Percentiles rank a stretch among this genome's conserved stretches.
phyloP scores from a whole-genome alignment of 1,140 invertebrate genomes.

The Cotesia chilonis region DNA sequence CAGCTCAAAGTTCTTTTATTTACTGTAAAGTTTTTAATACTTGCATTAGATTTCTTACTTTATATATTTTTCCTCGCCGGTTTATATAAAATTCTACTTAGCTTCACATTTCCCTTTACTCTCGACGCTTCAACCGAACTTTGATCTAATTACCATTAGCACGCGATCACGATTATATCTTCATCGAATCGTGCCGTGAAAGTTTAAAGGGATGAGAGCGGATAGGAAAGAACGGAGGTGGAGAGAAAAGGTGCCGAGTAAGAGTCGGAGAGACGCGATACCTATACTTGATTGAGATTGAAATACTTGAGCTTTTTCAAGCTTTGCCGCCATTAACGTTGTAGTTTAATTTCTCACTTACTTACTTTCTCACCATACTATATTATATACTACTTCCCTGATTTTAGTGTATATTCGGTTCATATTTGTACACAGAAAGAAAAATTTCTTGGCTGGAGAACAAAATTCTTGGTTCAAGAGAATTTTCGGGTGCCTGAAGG shows the following conservation, averaged over 20 bases:
- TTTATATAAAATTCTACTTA: conserved; percentile 34
- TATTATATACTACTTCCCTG: not conserved
- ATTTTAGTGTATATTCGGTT: not conserved
- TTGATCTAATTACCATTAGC: conserved; percentile 58
- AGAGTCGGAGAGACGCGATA: conserved; percentile 19
- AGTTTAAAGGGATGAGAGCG: conserved; percentile 15
- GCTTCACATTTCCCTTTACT: conserved; percentile 23
- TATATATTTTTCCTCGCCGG: not conserved
- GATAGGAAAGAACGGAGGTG: not conserved
- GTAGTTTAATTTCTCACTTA: too few species aligned
- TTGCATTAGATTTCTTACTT: not conserved
- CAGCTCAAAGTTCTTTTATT: too few species aligned
- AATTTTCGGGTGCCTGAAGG: too few species aligned
- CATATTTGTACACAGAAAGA: not conserved
- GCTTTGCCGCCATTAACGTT: not conserved
- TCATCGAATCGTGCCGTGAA: conserved; percentile 44
- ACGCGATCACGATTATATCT: conserved; percentile 60
- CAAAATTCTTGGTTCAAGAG: too few species aligned
- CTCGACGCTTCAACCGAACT: conserved; percentile 51
- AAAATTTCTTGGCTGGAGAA: too few species aligned
- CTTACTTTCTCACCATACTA: conserved; percentile 7
- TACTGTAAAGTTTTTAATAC: not conserved
- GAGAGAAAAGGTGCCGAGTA: conserved; percentile 23
- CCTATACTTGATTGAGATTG: conserved; percentile 13
- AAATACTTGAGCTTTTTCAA: conserved; percentile 30